These are phyloP conservation scores for Sympetrum striolatum DNA, from an alignment of 2,888 invertebrate species.

Conservation along the genomic window DNA sequence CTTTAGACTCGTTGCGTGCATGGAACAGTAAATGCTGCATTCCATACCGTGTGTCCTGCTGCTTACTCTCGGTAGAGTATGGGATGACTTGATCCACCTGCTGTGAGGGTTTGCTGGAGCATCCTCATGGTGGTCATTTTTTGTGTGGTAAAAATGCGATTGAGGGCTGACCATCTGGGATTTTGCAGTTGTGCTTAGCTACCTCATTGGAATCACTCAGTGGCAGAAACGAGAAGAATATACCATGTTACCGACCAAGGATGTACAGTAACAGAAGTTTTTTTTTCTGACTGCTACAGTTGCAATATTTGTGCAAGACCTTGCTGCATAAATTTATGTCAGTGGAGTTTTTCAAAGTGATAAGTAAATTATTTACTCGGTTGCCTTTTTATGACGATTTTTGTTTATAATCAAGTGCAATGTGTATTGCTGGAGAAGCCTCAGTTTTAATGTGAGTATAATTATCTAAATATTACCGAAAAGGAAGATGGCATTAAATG, in stretches of 20 bases:
- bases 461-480: background rate
- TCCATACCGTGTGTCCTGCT: background rate
- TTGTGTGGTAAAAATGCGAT: constrained; percentile 8
- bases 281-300: constrained; percentile 10
- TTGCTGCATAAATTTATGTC: background rate
- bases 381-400: constrained; percentile 8
- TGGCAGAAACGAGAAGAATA: constrained; percentile 10
- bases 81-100: background rate
- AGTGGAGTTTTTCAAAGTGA: constrained; percentile 16
- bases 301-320: constrained; percentile 3
- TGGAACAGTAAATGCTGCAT: background rate
- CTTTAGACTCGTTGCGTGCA: background rate
- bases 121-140: constrained; percentile 24
- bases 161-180: constrained; percentile 31
- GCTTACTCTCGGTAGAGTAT: background rate
- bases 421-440: constrained; percentile 16
- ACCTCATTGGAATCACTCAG: constrained; percentile 39
- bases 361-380: constrained; percentile 23
- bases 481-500: background rate
- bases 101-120: background rate
- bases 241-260: constrained; percentile 32
- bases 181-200: constrained; percentile 42
- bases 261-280: background rate
- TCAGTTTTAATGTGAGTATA: constrained; percentile 14
- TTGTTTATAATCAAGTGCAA: constrained; percentile 38